Base-by-base conservation (phyloP, 92 coral and sea anemone species). In the Zoanthus sociatus region DNA sequence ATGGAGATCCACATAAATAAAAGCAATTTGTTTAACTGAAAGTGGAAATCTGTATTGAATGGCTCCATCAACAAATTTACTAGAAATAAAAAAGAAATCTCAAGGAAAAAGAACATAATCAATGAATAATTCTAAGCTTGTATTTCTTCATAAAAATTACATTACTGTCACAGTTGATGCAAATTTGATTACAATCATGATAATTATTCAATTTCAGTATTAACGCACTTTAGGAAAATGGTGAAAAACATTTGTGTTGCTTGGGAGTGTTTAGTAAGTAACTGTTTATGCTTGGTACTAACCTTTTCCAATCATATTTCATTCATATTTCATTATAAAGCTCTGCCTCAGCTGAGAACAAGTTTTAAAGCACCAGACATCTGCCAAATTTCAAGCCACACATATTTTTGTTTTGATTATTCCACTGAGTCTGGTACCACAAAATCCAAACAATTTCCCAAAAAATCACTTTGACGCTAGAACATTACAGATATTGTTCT, bases 361-460 rank as follows among this genome's bases (percentile, higher is more conserved):
- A 81, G 74, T 81, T 81, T 81, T 66, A 64, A 81, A 63, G 60
- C 85, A 71, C 74, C 18, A 46, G 75, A 68, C 45, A 45, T 66
- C 85, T 44, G 63, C 85, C 73, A 81, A 81, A 81, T 68, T 81
- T 81, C 58, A 67, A 81, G 75, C 85, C 85, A 81, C 85, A 81
- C 61, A 45, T 50, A 81, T 64, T 81, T 81, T 81, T 81, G 85
- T 42, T 64, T 21, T 46, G 85, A 53, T 45, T 67, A 63, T 47
- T 81, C 85, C 85, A 81, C 74, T 20, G 37, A 18, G 72, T 61
- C 58, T 79, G 68, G 73, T 68, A 81, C 73, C 74, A 66, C 75
- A 67, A 66, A 81, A 18, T 47, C 75, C 44, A 64, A 48, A 81
- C 47, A 75, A 64, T 64, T 68, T 64, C 45, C 58, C 82, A 54